phyloP scores from a whole-genome alignment of 2,797 vertebrate genomes.

The Xiphorhynchus erythropygius region DNA sequence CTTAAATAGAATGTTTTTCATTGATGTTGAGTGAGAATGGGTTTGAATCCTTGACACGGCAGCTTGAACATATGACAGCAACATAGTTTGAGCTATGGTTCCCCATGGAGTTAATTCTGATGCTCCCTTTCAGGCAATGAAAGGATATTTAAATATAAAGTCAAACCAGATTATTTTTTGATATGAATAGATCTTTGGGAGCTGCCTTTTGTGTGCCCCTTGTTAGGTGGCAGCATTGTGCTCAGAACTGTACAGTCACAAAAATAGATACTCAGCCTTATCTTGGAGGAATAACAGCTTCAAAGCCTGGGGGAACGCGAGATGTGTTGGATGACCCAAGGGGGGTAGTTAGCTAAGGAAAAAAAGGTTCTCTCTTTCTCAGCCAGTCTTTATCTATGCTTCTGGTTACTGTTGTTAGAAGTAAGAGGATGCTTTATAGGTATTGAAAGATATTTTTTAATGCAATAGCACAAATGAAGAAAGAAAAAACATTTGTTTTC shows the following conservation, averaged over 20 bases:
- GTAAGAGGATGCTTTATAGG: not conserved
- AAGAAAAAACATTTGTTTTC: not conserved
- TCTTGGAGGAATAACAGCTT: not conserved
- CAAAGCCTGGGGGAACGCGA: not conserved
- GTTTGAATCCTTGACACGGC: not conserved
- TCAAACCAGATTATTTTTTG: not conserved
- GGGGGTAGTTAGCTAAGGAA: not conserved
- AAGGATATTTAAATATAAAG: slow-evolving; percentile 24
- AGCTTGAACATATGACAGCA: not conserved
- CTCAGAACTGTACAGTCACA: not conserved
- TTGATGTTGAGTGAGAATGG: not conserved
- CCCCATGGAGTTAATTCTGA: slow-evolving; percentile 20
- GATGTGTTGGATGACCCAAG: not conserved
- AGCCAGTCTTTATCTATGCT: not conserved
- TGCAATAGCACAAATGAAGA: not conserved
- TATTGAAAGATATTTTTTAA: not conserved
- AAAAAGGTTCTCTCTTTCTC: not conserved
- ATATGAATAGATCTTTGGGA: not conserved
- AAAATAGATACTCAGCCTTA: not conserved
- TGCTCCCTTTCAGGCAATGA: slow-evolving; percentile 4
- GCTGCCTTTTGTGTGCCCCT: not conserved
- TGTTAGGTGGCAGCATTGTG: not conserved
- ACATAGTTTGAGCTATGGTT: not conserved
- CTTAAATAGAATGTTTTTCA: not conserved
- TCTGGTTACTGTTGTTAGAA: not conserved